phyloP scores from a whole-genome alignment of 1,140 invertebrate genomes.

The Periplaneta americana region DNA sequence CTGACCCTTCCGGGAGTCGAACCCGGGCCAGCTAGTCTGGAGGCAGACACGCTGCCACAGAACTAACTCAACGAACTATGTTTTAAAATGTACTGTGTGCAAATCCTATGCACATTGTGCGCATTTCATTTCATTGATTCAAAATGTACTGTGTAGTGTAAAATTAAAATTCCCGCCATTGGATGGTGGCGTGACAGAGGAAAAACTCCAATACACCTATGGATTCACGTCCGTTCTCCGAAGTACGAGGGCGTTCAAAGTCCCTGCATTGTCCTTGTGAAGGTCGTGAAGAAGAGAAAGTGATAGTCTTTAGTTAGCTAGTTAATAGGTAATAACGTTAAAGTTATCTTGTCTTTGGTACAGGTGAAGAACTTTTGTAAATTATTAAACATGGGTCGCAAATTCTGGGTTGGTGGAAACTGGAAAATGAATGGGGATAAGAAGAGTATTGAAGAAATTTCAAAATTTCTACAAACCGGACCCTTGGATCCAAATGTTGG shows the following conservation, averaged over 20 bases:
- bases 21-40: too few species aligned
- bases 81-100: too few species aligned
- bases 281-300: neutral
- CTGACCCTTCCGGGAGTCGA: too few species aligned
- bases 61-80: too few species aligned
- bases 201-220: too few species aligned
- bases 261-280: neutral
- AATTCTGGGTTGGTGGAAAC: slow-evolving; percentile 98
- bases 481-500: slow-evolving; percentile 77
- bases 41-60: too few species aligned
- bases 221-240: too few species aligned
- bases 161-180: neutral
- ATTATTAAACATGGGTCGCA: slow-evolving; percentile 59
- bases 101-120: neutral
- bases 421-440: slow-evolving; percentile 92
- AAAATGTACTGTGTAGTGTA: neutral
- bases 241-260: too few species aligned
- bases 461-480: slow-evolving; percentile 70
- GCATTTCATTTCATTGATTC: neutral
- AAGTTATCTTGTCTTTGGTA: neutral
- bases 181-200: neutral
- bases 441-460: slow-evolving; percentile 74
- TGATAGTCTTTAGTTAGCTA: too few species aligned
- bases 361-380: neutral
- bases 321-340: neutral